Base-by-base conservation (phyloP, 2,888 invertebrate species). In the Glyphotaelius pellucidus region DNA sequence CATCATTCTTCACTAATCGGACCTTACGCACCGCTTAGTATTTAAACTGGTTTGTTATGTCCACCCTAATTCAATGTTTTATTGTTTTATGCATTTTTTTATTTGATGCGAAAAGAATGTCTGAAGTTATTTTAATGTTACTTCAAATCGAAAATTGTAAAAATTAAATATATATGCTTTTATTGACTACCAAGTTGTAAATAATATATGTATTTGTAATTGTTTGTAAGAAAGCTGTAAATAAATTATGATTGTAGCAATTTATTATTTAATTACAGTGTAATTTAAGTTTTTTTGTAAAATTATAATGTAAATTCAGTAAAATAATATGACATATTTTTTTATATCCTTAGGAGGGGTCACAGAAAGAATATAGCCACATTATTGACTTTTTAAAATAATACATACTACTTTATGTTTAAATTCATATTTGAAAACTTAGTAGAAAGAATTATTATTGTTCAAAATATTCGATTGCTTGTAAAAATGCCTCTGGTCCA, bases 401-500 rank as follows among this genome's bases (percentile, higher is more conserved):
- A 67, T 67, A n/a, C n/a, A 25, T 67, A 67, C 67, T 67, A 47
- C 47, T 47, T n/a, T 47, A 67, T n/a, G 67, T 83, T 83, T 31
- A 83, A 83, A 83, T 14, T 32, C 32, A 42, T 85, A 35, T 35
- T 85, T 38, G 31, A 85, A 85, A 85, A 67, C 9, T 67, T n/a
- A 67, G 67, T 67, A 67, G 67, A 67, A 67, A 25, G 5, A 2
- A 67, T 38, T 30, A 80, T 89, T 38, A 38, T 12, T 80, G 80
- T 42, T 42, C 42, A 38, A 80, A 80, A 80, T 89, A 30, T 42
- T 89, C 80, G 12, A 89, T 89, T 35, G 89, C 80, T 89, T 80
- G 88, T 79, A 90, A 90, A 90, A 90, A 35, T 47, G 90, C 38
- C 67, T 47, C 81, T 81, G 90, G 90, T 90, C 90, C 90, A 90